Evolutionary conservation across 2,797 vertebrate species (phyloP).

Genomic region (Mus spretus): DNA sequence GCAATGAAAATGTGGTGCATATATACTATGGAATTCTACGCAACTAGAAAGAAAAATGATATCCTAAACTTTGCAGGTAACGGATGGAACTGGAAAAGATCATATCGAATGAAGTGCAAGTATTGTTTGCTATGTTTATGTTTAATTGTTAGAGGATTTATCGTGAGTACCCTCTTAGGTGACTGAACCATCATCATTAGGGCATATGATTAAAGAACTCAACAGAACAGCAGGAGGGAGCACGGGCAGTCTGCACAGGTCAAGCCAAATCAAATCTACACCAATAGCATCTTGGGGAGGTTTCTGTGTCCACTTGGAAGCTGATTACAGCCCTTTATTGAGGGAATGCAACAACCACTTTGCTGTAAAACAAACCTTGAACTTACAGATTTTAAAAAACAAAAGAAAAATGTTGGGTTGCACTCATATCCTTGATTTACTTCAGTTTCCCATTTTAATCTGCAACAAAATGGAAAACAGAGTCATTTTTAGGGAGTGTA

Average conservation of each 20-base stretch:
- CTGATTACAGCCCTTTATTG: not conserved
- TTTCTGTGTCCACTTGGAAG: not conserved
- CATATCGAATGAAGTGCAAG: not conserved
- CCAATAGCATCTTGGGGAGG: not conserved
- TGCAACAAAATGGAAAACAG: constrained; percentile 18
- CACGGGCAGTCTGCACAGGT: not conserved
- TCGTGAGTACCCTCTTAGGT: not conserved
- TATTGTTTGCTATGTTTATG: not conserved
- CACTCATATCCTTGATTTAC: not conserved
- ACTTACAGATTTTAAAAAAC: not conserved
- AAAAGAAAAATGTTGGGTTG: constrained; percentile 50
- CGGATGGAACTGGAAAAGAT: not conserved
- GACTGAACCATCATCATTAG: not conserved
- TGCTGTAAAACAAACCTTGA: constrained; percentile 19
- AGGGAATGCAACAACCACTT: not conserved
- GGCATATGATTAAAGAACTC: not conserved
- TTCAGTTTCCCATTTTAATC: constrained; percentile 22
- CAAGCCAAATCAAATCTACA: not conserved
- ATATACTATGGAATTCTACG: not conserved
- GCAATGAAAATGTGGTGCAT: not conserved
- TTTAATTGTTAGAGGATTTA: not conserved
- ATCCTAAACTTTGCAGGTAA: not conserved
- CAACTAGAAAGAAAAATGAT: not conserved
- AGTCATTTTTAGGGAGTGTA: constrained; percentile 22
- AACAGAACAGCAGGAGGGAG: constrained; percentile 1